These are phyloP conservation scores for Theocolax elegans DNA, from an alignment of 1,140 invertebrate genomes.

Conservation along the genomic window DNA sequence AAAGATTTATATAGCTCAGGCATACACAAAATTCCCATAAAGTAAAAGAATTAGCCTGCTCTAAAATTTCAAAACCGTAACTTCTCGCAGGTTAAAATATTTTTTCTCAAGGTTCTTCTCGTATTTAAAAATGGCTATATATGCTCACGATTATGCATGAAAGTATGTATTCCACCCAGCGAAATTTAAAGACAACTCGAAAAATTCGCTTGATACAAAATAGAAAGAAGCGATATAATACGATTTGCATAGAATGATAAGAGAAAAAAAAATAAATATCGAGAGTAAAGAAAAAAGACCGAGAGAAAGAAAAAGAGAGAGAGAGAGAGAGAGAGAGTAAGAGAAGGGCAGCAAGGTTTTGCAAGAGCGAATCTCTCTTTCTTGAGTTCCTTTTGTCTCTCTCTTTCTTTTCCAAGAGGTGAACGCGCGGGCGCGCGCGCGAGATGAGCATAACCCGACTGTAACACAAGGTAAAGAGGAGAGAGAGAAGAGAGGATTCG, in stretches of 20 bases:
- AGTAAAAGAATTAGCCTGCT: too few species aligned
- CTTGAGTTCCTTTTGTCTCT: constrained; percentile 16
- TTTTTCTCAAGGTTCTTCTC: too few species aligned
- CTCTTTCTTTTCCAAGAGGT: constrained; percentile 31
- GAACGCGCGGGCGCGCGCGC: constrained; percentile 47
- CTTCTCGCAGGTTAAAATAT: too few species aligned
- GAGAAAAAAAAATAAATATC: constrained; percentile 7
- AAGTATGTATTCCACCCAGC: too few species aligned
- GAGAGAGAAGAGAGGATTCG: constrained; percentile 36
- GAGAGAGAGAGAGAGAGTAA: constrained; percentile 13
- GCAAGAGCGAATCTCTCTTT: constrained; percentile 49
- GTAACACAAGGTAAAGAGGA: constrained; percentile 15
- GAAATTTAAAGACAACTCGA: constrained; percentile 12
- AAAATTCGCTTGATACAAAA: constrained; percentile 16
- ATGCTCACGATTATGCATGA: too few species aligned
- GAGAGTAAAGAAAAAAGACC: constrained; percentile 27
- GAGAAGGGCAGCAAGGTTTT: constrained; percentile 47
- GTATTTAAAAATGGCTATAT: too few species aligned
- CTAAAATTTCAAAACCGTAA: too few species aligned
- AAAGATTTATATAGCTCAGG: too few species aligned
- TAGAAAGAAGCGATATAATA: constrained; percentile 2
- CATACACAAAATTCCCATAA: too few species aligned
- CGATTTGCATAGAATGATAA: constrained; percentile 34
- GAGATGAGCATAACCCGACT: constrained; percentile 46
- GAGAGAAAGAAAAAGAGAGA: constrained; percentile 37